A percentile compares a stretch with the other conserved stretches of the same genome.
phyloP scores from a whole-genome alignment of 2,113 vertebrate genomes.

The Ia io region DNA sequence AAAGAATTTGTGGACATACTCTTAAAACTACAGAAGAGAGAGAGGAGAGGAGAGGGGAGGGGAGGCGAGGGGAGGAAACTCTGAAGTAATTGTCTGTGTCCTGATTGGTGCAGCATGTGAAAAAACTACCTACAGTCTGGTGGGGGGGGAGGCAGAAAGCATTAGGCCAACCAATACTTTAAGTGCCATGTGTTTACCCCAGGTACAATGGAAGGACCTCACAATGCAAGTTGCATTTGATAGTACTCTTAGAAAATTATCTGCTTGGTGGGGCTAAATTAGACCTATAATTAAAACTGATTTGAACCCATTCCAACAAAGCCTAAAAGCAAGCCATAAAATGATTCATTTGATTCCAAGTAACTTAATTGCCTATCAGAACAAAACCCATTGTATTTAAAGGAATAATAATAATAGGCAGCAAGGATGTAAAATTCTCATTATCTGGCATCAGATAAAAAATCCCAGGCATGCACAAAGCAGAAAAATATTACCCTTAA shows the following conservation, averaged over 20 bases:
- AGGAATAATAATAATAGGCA: not conserved
- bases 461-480: not conserved
- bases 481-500: not conserved
- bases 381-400: constrained; percentile 13
- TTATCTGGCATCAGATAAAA: not conserved
- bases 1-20: not conserved
- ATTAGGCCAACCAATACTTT: not conserved
- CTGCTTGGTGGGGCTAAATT: not conserved
- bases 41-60: not conserved
- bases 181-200: not conserved
- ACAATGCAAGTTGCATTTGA: not conserved
- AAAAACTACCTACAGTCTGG: not conserved
- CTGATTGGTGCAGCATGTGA: not conserved
- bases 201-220: not conserved
- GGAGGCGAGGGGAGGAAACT: not conserved
- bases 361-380: constrained; percentile 2
- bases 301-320: not conserved
- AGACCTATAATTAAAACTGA: not conserved
- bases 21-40: not conserved
- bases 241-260: not conserved
- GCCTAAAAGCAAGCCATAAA: not conserved
- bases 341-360: constrained; percentile 7
- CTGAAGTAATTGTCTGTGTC: not conserved
- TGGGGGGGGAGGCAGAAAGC: fast-evolving
- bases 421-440: not conserved